These are phyloP conservation scores for Hyphantria cunea DNA, from an alignment of 1,140 invertebrate genomes.

Conservation along the genomic window DNA sequence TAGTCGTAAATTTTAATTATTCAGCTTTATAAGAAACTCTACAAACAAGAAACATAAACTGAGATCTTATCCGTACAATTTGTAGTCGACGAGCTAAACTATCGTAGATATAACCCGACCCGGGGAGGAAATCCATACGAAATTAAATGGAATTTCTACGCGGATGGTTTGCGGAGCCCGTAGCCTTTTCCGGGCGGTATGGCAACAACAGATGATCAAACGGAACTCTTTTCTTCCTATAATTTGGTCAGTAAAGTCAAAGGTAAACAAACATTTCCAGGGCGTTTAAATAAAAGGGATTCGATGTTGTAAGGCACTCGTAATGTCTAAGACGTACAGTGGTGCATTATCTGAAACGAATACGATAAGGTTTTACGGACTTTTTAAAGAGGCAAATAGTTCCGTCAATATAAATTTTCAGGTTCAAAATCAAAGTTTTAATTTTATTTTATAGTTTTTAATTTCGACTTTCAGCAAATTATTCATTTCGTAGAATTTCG, in stretches of 20 bases:
- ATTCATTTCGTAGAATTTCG: too few relatives aligned
- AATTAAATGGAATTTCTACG: constrained; percentile 71
- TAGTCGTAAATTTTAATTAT: background rate
- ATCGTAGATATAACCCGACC: constrained; percentile 6
- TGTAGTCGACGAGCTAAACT: background rate
- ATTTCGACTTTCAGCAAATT: too few relatives aligned
- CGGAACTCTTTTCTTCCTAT: constrained; percentile 22
- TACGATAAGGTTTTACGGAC: too few relatives aligned
- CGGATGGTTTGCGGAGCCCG: constrained; percentile 50
- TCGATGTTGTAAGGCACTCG: background rate
- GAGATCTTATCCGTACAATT: background rate
- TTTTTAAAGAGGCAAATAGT: too few relatives aligned
- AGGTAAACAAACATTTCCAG: too few relatives aligned
- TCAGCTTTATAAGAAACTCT: background rate
- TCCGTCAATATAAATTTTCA: too few relatives aligned
- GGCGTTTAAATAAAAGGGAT: background rate
- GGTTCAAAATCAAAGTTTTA: too few relatives aligned
- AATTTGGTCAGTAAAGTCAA: constrained; percentile 3
- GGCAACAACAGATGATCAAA: constrained; percentile 55
- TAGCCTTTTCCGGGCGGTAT: constrained; percentile 51
- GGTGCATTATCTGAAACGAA: background rate
- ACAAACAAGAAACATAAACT: constrained; percentile 1
- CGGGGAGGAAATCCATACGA: constrained; percentile 33
- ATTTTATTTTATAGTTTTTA: too few relatives aligned
- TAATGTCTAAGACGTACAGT: constrained; percentile 1